Evolutionary conservation across 2,888 invertebrate genomes (phyloP).

Genomic region (Heteropelma amictum): DNA sequence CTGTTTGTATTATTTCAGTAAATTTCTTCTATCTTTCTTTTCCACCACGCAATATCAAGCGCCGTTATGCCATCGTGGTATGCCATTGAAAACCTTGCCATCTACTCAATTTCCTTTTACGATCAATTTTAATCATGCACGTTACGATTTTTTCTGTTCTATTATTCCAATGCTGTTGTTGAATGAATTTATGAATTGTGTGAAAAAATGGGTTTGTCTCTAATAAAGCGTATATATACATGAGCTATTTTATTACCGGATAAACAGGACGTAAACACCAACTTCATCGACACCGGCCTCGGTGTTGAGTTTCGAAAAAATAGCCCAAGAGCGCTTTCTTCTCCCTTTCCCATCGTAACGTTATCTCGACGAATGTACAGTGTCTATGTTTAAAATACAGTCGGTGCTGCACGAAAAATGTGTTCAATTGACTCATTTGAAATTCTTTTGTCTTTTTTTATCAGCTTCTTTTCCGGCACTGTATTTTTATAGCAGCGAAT

Average conservation of each 20-base stretch:
- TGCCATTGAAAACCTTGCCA: constrained; percentile 75
- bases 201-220: neutral
- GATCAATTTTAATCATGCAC: constrained; percentile 50
- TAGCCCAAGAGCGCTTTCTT: neutral
- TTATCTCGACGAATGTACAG: constrained; percentile 2
- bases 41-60: constrained; percentile 18
- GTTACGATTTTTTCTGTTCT: constrained; percentile 56
- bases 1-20: constrained; percentile 1
- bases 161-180: constrained; percentile 61
- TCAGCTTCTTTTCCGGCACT: too few species aligned
- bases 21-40: constrained; percentile 13
- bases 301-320: neutral
- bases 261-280: neutral
- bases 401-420: constrained; percentile 6
- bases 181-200: constrained; percentile 56
- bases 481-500: too few species aligned
- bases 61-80: constrained; percentile 64
- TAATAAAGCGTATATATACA: too few species aligned
- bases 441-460: constrained; percentile 1
- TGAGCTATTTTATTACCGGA: neutral
- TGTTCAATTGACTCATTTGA: neutral
- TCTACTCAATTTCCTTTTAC: constrained; percentile 60
- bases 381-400: neutral
- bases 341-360: neutral
- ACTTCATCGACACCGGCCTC: neutral